Base-by-base conservation (phyloP, 2,113 vertebrate genomes). In the Lophotis ruficrista region DNA sequence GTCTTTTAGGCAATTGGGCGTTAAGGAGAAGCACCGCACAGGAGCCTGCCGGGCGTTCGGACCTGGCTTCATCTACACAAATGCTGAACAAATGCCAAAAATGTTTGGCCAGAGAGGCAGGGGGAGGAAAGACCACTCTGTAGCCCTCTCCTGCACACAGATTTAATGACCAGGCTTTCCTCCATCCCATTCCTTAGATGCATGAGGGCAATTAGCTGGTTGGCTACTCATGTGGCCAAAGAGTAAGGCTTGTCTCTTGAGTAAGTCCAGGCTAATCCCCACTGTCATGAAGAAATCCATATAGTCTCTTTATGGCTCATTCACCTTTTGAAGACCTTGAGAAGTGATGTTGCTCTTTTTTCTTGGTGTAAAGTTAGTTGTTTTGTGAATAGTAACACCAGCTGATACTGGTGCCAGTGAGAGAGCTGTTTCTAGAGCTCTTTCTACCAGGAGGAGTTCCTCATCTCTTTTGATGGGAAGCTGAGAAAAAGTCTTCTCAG, bases 41-140 rank as follows among this genome's bases (percentile, higher is more conserved):
- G 45, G 53, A 80, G 38, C 27, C 45, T 72, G 57, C 10, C 0
- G 3, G 76, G 43, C 2, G 0, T 75, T 80, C 0, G 1, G n/a
- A 41, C 33, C 72, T 80, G 37, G 38, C 64, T 85, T 89, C 16
- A 66, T 56, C 51, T 43, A 24, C 25, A 62, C 15, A 62, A n/a
- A 79, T 6, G 7, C 37, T 80, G 62, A 61, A 70, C 19, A 53
- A 92, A 43, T 61, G 37, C n/a, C 69, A 60, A 53, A 89, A 62
- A 19, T 35, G 9, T 87, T 87, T 47, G 54, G 28, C 33, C 37
- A 45, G 53, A 83, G 62, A 85, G 30, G 31, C 8, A 23, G 20
- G 13, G 23, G 47, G 19, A 57, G 48, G 53, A 64, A 64, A 33
- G 31, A 10, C 41, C 13, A 16, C 62, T 25, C 58, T 69, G 23